Evolutionary conservation across 2,888 invertebrate genomes (phyloP).

Genomic region (Philereme vetulata): DNA sequence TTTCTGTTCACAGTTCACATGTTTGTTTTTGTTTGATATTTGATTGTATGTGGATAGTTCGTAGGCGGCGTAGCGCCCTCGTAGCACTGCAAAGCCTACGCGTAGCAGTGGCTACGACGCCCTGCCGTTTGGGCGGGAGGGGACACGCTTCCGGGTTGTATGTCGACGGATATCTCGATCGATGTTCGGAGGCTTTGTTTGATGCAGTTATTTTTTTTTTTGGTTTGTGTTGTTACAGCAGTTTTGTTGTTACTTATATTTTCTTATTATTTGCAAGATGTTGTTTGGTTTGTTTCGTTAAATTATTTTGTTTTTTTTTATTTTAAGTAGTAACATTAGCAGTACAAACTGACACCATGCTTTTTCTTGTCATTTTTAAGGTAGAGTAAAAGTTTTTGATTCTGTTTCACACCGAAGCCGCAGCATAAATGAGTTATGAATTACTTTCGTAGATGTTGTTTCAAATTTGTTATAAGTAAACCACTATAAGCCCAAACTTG

Average conservation of each 20-base stretch:
- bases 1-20: constrained; percentile 44
- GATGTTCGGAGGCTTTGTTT: not conserved
- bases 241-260: not conserved
- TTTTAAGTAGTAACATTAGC: no score
- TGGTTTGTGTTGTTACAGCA: not conserved
- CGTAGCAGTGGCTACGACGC: constrained; percentile 74
- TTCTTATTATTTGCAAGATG: no score
- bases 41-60: constrained; percentile 50
- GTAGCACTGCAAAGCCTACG: constrained; percentile 80
- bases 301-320: no score
- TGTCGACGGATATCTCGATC: constrained; percentile 54
- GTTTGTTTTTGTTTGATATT: constrained; percentile 61
- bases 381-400: no score
- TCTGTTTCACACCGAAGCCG: no score
- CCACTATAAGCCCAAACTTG: no score
- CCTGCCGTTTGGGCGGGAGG: constrained; percentile 54
- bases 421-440: no score
- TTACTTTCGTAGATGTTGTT: no score
- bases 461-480: no score
- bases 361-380: no score
- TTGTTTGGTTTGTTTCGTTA: no score
- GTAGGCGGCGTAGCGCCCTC: constrained; percentile 61
- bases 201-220: not conserved
- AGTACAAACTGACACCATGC: no score
- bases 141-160: constrained; percentile 63